Percentiles rank a stretch among this genome's conserved stretches.
These are phyloP conservation scores for Leptopilina clavipes DNA, from an alignment of 1,140 invertebrate genomes.

Conservation along the genomic window DNA sequence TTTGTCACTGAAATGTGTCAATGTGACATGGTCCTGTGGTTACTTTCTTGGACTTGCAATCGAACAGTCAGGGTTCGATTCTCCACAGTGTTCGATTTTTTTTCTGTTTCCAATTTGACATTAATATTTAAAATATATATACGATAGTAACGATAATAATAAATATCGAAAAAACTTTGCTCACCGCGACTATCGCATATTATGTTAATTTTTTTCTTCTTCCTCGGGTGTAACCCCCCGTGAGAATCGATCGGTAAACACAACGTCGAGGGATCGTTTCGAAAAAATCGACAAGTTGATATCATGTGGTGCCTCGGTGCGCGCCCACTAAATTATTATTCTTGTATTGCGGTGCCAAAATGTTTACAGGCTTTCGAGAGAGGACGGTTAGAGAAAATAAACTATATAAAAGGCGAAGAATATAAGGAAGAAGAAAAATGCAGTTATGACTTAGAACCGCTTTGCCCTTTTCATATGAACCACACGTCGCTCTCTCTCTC, in stretches of 20 bases:
- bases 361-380: slow-evolving; percentile 59
- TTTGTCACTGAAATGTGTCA: too few relatives aligned
- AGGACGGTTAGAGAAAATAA: slow-evolving; percentile 12
- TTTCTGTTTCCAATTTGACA: too few relatives aligned
- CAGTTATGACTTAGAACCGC: slow-evolving; percentile 42
- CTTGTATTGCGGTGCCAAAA: slow-evolving; percentile 62
- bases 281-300: slow-evolving; percentile 61
- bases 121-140: too few relatives aligned
- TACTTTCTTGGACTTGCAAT: too few relatives aligned
- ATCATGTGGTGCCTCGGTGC: slow-evolving; percentile 51
- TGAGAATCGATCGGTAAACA: slow-evolving; percentile 60
- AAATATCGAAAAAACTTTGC: too few relatives aligned
- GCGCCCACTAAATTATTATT: slow-evolving; percentile 63
- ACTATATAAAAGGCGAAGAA: slow-evolving; percentile 1
- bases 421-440: slow-evolving; percentile 29
- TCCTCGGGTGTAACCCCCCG: slow-evolving; percentile 33
- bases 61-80: too few relatives aligned
- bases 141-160: too few relatives aligned
- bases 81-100: too few relatives aligned
- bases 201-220: too few relatives aligned
- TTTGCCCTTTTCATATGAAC: slow-evolving; percentile 29
- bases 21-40: too few relatives aligned
- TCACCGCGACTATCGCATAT: too few relatives aligned
- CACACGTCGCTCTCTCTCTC: slow-evolving; percentile 34
- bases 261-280: slow-evolving; percentile 51